A percentile compares a stretch with the other conserved stretches of the same genome.
phyloP scores from a whole-genome alignment of 1,140 invertebrate genomes.

The Apis mellifera region DNA sequence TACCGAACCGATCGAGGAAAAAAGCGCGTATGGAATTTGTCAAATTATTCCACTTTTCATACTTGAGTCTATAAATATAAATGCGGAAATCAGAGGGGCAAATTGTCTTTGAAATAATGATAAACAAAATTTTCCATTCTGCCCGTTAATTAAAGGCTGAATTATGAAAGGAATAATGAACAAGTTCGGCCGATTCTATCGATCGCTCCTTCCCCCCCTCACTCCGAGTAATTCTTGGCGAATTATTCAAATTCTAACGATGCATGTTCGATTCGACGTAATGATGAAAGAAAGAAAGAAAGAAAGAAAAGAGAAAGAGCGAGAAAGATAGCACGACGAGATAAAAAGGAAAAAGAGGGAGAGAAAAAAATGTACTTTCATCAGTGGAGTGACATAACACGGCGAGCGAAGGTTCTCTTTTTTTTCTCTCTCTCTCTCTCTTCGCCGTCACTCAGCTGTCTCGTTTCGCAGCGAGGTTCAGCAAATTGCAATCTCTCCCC shows the following conservation, averaged over 20 bases:
- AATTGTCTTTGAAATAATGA: background rate
- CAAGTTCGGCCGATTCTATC: background rate
- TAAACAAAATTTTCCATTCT: background rate
- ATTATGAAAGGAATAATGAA: background rate
- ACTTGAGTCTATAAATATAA: background rate
- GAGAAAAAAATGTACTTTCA: slow-evolving; percentile 35
- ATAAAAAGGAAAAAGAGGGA: background rate
- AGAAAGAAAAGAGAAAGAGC: no score
- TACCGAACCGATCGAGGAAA: slow-evolving; percentile 6
- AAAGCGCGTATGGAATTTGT: background rate
- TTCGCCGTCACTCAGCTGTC: slow-evolving; percentile 56
- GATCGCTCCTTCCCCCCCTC: background rate
- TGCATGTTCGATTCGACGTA: background rate
- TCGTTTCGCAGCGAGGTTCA: slow-evolving; percentile 56
- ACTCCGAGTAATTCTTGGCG: background rate
- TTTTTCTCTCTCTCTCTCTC: slow-evolving; percentile 30
- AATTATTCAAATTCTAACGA: slow-evolving; percentile 37
- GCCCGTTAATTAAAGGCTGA: slow-evolving; percentile 15
- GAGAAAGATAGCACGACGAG: no score
- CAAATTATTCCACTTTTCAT: background rate
- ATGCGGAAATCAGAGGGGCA: background rate
- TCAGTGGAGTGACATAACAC: slow-evolving; percentile 45
- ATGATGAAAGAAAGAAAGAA: background rate
- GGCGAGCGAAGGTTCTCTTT: slow-evolving; percentile 32
- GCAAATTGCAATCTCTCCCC: slow-evolving; percentile 63